A percentile compares a stretch with the other conserved stretches of the same genome.
Conservation (phyloP, 2,888 invertebrate genomes). For the Germaria angustata region DNA sequence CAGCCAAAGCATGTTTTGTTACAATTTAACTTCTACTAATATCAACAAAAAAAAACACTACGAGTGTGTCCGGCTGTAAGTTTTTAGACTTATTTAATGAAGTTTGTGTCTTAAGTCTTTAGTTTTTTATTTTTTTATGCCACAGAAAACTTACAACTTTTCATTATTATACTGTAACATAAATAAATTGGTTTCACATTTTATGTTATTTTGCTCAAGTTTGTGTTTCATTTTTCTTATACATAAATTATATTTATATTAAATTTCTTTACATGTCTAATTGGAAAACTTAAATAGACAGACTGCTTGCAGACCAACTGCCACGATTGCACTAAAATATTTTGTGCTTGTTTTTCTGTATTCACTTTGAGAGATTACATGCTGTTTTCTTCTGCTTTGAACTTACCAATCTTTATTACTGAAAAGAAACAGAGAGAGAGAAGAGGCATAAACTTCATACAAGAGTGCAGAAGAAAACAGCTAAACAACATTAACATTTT, state of each 20-base stretch:
- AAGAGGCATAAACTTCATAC: no score
- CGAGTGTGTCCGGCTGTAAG: background rate
- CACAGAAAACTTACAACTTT: constrained; percentile 36
- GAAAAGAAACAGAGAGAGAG: background rate
- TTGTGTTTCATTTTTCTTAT: constrained; percentile 7
- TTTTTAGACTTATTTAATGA: background rate
- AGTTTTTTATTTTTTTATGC: background rate
- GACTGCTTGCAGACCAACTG: background rate
- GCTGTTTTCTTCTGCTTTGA: background rate
- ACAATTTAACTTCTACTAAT: no score
- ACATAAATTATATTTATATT: background rate
- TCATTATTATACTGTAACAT: constrained; percentile 24
- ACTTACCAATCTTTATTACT: background rate
- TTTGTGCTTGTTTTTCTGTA: no score
- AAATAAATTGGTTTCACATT: background rate
- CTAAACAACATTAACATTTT: no score
- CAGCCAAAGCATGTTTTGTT: no score
- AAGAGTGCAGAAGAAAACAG: no score
- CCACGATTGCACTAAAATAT: constrained; percentile 39
- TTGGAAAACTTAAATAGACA: background rate
- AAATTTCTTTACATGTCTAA: background rate
- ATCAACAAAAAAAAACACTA: no score
- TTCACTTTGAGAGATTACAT: background rate
- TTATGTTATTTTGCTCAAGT: background rate
- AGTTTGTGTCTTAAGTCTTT: constrained; percentile 36